Evolutionary conservation across 1,140 invertebrate genomes (phyloP).

Genomic region (Brachionus rubens): DNA sequence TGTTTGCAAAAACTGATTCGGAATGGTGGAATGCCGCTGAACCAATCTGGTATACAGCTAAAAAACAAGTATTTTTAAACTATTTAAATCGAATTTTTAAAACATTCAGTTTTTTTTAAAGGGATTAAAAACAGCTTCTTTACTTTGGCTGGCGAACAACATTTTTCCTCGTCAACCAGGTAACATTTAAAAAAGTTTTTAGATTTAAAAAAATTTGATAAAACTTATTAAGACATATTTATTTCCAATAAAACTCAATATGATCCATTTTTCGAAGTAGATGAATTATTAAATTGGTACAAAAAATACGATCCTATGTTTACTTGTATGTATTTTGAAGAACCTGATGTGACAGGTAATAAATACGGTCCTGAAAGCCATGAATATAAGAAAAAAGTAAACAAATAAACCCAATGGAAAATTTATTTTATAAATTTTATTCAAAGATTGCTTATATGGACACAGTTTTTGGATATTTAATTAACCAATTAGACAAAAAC

Average conservation of each 20-base stretch:
- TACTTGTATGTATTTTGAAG: conserved; percentile 31
- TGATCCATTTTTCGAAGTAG: neutral
- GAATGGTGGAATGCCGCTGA: conserved; percentile 20
- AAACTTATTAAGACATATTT: neutral
- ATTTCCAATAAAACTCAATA: neutral
- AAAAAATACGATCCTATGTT: conserved; percentile 24
- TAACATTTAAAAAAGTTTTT: neutral
- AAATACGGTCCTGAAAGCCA: too few relatives aligned
- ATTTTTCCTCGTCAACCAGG: neutral
- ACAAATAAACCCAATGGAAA: too few relatives aligned
- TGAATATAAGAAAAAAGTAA: too few relatives aligned
- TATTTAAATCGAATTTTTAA: neutral
- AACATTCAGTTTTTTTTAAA: neutral
- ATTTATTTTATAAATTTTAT: too few relatives aligned
- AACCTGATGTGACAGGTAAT: neutral
- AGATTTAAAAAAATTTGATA: neutral
- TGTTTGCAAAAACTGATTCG: neutral
- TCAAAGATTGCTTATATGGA: too few relatives aligned
- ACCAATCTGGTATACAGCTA: conserved; percentile 36
- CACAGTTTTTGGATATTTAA: too few relatives aligned
- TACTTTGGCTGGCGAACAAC: neutral
- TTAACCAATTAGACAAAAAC: too few relatives aligned
- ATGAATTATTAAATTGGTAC: conserved; percentile 16
- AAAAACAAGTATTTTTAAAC: conserved; percentile 30
- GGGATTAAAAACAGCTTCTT: conserved; percentile 24